Evolutionary conservation across 1,140 invertebrate species (phyloP), one percentile per base, ranked within the genome.

Genomic region (Neodiprion virginianus): DNA sequence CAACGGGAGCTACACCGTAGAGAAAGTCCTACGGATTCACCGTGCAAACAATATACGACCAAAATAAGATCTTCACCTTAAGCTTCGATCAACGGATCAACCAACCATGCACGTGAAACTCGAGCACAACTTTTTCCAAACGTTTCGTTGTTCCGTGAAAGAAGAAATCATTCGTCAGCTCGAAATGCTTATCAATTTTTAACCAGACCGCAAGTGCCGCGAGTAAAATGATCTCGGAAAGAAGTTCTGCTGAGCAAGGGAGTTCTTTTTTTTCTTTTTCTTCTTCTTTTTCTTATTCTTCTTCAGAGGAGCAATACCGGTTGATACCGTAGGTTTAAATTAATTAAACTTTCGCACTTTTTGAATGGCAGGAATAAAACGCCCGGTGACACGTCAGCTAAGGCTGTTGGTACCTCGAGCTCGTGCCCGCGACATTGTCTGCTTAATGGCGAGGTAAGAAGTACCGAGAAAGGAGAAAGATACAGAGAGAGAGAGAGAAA

Each of bases 341-440:
- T 82, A 82, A 82, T 82, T 82, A 82, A 82, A 82, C 81, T 82
- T 82, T 80, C 74, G 78, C 82, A 75, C 79, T 79, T 74, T 80
- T 78, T 72, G 71, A 47, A 74, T 47, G n/a, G 72, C 67, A 73
- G 76, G 83, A 85, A 84, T 82, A 82, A 83, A 82, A 85, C 80
- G 78, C 79, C n/a, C 81, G 82, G 83, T 84, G 82, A 85, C 82
- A 84, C 79, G 82, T 78, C 80, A 77, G 48, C 65, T 69, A 73
- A 72, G 79, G 76, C 79, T 72, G 76, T 61, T 61, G 11, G 53
- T 61, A 61, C 74, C 71, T 75, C 80, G 81, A 82, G 77, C 79
- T 69, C 77, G 67, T n/a, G 77, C 73, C 72, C 75, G 73, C 77
- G 75, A 73, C 80, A 73, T 71, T 78, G 77, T 78, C 79, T 77